phyloP scores from a whole-genome alignment of 2,888 invertebrate species.

The Drosophila greeni region DNA sequence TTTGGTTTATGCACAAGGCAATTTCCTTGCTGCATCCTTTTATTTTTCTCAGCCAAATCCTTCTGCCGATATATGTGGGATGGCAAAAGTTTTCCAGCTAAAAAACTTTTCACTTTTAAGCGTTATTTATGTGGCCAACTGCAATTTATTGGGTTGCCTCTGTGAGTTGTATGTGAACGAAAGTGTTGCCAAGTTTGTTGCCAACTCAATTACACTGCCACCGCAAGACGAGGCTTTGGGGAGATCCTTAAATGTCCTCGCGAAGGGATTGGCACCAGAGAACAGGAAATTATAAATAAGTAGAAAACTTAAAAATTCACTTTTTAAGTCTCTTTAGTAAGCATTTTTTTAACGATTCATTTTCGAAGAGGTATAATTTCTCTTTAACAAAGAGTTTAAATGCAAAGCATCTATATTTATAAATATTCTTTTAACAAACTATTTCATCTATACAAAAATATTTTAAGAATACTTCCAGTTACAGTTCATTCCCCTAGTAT shows the following conservation, averaged over 20 bases:
- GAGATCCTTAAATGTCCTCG: slow-evolving; percentile 7
- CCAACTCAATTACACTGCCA: slow-evolving; percentile 60
- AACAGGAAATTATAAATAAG: neutral
- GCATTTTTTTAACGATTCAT: too few relatives aligned
- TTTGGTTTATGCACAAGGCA: slow-evolving; percentile 25
- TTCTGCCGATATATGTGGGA: slow-evolving; percentile 33
- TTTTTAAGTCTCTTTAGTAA: too few relatives aligned
- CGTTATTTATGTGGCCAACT: slow-evolving; percentile 45
- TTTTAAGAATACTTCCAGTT: neutral
- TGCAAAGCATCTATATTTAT: too few relatives aligned
- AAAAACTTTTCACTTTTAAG: slow-evolving; percentile 38
- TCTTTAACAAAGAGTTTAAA: neutral
- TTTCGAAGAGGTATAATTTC: neutral
- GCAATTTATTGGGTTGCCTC: slow-evolving; percentile 46
- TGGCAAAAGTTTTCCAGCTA: slow-evolving; percentile 23
- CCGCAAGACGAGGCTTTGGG: slow-evolving; percentile 44
- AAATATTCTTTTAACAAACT: too few relatives aligned
- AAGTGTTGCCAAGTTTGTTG: slow-evolving; percentile 58
- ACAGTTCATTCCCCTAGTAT: too few relatives aligned
- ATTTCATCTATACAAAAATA: neutral
- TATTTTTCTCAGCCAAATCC: slow-evolving; percentile 30
- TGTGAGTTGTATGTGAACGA: slow-evolving; percentile 5
- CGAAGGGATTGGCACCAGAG: slow-evolving; percentile 1
- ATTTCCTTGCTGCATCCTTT: slow-evolving; percentile 6
- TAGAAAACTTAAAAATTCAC: neutral